Evolutionary conservation across 1,140 invertebrate genomes (phyloP), one percentile per base, ranked within the genome.

Genomic region (Aphelinus atriplicis): DNA sequence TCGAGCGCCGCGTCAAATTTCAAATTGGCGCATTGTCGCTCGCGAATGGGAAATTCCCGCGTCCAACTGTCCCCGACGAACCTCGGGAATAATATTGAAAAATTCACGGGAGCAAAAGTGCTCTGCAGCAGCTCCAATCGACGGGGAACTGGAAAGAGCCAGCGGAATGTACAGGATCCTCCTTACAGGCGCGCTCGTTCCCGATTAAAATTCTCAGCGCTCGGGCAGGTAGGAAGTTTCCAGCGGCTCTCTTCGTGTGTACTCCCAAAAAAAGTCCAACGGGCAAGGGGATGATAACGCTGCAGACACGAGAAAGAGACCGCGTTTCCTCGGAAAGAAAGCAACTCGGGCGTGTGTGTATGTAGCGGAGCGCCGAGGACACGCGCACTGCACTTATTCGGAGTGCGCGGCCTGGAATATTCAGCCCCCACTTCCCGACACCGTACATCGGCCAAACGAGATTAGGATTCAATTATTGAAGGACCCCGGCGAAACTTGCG

Each of bases 121-220:
- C 26, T 26, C 26, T 26, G 26, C 26, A 26, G 26, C 26, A 26
- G 26, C 26, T 26, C 26, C 26, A 26, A 26, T 26, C 26, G 26
- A 26, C 26, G 26, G 26, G 26, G 26, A 26, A 26, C 26, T 26
- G 56, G 48, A 80, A 72, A 50, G 43, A 72, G 73, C 48, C 50
- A 74, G 73, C 73, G 62, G 72, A 72, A 64, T 75, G 71, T 62
- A 72, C 67, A 73, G 67, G 63, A 69, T 79, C 71, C 62, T 63
- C 62, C 10, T 64, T 70, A 73, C 78, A 79, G 78, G 62, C 66
- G 75, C 75, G 26, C 26, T 70, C 65, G 46, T 26, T 26, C 65
- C 67, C 68, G 76, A 77, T 79, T 75, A 77, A 60, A 60, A 60
- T 60, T 60, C 58, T 43, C 4, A 0, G 26, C 26, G 26, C 26